Evolutionary conservation across 1,140 invertebrate species (phyloP), one percentile per base, ranked within the genome.

Genomic region (Orius insidiosus): DNA sequence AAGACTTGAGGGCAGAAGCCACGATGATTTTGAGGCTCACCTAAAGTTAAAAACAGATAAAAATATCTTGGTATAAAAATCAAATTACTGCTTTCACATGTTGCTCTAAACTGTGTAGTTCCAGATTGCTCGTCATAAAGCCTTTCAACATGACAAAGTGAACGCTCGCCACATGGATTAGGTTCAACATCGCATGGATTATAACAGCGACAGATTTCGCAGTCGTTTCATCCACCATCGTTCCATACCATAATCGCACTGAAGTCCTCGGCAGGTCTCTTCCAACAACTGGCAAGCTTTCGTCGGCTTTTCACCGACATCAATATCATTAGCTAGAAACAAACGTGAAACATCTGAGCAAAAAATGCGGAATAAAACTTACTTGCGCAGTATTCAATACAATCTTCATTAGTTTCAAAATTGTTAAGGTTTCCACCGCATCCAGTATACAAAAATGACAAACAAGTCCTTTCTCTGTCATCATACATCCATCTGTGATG

Each of bases 241-340:
- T 55, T 82, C 77, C 7, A 78, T 68, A 16, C 84, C 84, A 56
- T 82, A 87, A 0, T 76, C 71, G 66, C 86, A 90, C 2, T 67
- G 67, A 3, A 78, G 59, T 0, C 56, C 56, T 2, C 55, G 56
- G 52, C 80, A 84, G 54, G 78, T 68, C 10, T 18, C 70, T 65
- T 18, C 62, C 62, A 48, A 67, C 69, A 31, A 57, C 11, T 66
- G 63, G 53, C 80, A 85, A 14, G 58, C 60, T 30, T 38, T 49
- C n/a, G 10, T 15, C n/a, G 41, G 41, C 45, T 68, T 60, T 39
- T 62, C 31, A 16, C 59, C 61, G 1, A 56, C 59, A 39, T 62
- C 62, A 47, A 63, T 52, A 46, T 53, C 53, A 53, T 60, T 59
- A 9, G 45, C 58, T 60, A 48, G 13, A 51, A 46, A 45, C 9